Conservation (phyloP, 2,888 invertebrate species). For the Drosophila longiperda region DNA sequence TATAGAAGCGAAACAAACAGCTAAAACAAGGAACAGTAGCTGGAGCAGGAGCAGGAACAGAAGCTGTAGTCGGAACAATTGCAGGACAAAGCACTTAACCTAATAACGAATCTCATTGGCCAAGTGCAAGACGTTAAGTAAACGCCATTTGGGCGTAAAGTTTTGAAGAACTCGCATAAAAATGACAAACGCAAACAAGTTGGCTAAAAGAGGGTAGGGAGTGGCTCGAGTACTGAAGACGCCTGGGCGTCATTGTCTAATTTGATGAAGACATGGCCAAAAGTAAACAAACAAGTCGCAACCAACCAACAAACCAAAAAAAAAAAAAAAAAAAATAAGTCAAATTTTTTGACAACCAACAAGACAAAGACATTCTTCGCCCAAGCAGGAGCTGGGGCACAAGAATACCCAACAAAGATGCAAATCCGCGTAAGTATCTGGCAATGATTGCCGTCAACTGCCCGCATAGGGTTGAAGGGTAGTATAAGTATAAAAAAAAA, state of each 20-base stretch:
- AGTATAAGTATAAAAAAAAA: slow-evolving; percentile 38
- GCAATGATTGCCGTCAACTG: slow-evolving; percentile 75
- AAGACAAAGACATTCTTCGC: slow-evolving; percentile 39
- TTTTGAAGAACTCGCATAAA: slow-evolving; percentile 80
- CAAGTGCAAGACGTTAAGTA: slow-evolving; percentile 71
- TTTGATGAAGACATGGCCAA: slow-evolving; percentile 69
- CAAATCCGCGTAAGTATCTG: slow-evolving; percentile 83
- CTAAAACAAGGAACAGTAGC: neutral
- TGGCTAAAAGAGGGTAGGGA: neutral
- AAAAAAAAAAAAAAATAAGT: slow-evolving; percentile 25
- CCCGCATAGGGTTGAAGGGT: slow-evolving; percentile 12
- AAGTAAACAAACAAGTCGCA: slow-evolving; percentile 55
- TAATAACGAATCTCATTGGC: slow-evolving; percentile 62
- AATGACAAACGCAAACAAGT: slow-evolving; percentile 63
- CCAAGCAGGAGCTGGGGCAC: slow-evolving; percentile 5
- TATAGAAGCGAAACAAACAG: slow-evolving; percentile 14
- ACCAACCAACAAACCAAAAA: slow-evolving; percentile 29
- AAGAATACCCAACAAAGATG: slow-evolving; percentile 64
- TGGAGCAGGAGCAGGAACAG: neutral
- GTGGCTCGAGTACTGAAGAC: neutral
- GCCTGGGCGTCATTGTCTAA: slow-evolving; percentile 55
- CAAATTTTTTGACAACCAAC: slow-evolving; percentile 55
- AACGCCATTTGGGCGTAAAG: slow-evolving; percentile 70
- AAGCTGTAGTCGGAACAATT: slow-evolving; percentile 7
- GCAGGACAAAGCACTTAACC: slow-evolving; percentile 72